phyloP scores from a whole-genome alignment of 2,797 vertebrate species.

The Okamejei kenojei region DNA sequence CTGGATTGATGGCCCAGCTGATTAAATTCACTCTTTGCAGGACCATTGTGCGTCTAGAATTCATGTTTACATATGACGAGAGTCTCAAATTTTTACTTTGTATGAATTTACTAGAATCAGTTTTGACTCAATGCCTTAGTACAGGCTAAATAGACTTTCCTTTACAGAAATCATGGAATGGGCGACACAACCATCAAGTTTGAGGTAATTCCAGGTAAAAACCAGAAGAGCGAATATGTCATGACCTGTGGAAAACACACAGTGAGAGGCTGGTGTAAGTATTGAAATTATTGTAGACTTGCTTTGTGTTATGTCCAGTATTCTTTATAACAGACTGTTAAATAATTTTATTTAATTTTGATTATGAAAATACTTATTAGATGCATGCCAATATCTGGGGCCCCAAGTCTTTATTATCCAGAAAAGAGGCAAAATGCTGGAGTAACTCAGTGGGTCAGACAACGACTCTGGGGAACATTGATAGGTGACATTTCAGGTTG shows the following conservation, averaged over 20 bases:
- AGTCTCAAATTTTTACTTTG: not conserved
- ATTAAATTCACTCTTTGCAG: not conserved
- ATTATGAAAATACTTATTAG: not conserved
- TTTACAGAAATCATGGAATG: constrained; percentile 94
- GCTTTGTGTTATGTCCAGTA: not conserved
- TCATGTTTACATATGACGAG: not conserved
- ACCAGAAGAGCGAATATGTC: constrained; percentile 98
- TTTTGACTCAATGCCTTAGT: not conserved
- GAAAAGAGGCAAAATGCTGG: too few species aligned
- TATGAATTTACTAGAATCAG: not conserved
- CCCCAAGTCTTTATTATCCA: not conserved
- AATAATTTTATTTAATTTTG: not conserved
- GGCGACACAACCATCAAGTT: constrained; percentile 98
- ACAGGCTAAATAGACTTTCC: constrained; percentile 27
- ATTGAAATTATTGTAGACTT: not conserved
- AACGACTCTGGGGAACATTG: too few species aligned
- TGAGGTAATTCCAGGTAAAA: constrained; percentile 98
- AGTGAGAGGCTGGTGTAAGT: constrained; percentile 97
- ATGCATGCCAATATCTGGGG: not conserved
- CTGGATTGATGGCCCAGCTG: not conserved
- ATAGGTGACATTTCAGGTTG: too few species aligned
- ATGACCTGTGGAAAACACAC: constrained; percentile 98
- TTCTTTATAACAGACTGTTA: not conserved
- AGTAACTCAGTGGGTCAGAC: too few species aligned
- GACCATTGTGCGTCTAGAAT: not conserved